Evolutionary conservation across 2,888 invertebrate species (phyloP).

Genomic region (Buathra laborator): DNA sequence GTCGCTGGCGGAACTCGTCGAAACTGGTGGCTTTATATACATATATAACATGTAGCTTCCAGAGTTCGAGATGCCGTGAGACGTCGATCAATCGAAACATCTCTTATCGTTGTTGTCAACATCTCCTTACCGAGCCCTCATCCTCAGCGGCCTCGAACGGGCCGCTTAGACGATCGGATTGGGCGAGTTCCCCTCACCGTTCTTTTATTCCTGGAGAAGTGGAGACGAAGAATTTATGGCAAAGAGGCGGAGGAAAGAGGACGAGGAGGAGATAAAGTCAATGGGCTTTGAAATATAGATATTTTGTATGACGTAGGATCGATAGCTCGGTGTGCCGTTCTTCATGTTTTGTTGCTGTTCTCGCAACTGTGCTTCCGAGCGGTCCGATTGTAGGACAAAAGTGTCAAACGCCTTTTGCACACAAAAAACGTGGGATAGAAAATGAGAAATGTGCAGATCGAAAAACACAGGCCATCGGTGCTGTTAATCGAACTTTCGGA

Average conservation of each 20-base stretch:
- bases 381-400: slow-evolving; percentile 53
- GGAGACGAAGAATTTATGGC: slow-evolving; percentile 43
- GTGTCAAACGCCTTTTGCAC: slow-evolving; percentile 41
- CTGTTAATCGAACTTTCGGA: slow-evolving; percentile 32
- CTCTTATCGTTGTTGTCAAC: slow-evolving; percentile 37
- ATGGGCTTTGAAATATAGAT: slow-evolving; percentile 54
- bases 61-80: slow-evolving; percentile 29
- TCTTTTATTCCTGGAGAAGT: slow-evolving; percentile 46
- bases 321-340: slow-evolving; percentile 42
- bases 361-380: slow-evolving; percentile 15
- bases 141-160: slow-evolving; percentile 32
- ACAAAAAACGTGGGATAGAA: slow-evolving; percentile 31
- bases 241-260: slow-evolving; percentile 28
- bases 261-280: slow-evolving; percentile 41
- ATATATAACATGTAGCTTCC: neutral
- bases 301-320: slow-evolving; percentile 40
- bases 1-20: slow-evolving; percentile 25
- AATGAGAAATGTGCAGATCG: slow-evolving; percentile 31
- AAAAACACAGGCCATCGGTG: slow-evolving; percentile 31
- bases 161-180: slow-evolving; percentile 51
- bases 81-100: slow-evolving; percentile 41
- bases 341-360: slow-evolving; percentile 20
- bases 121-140: slow-evolving; percentile 24
- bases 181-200: slow-evolving; percentile 10
- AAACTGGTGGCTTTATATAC: neutral